These are phyloP conservation scores for Sinhomidia bicolor DNA, from an alignment of 2,888 invertebrate genomes.

Conservation along the genomic window DNA sequence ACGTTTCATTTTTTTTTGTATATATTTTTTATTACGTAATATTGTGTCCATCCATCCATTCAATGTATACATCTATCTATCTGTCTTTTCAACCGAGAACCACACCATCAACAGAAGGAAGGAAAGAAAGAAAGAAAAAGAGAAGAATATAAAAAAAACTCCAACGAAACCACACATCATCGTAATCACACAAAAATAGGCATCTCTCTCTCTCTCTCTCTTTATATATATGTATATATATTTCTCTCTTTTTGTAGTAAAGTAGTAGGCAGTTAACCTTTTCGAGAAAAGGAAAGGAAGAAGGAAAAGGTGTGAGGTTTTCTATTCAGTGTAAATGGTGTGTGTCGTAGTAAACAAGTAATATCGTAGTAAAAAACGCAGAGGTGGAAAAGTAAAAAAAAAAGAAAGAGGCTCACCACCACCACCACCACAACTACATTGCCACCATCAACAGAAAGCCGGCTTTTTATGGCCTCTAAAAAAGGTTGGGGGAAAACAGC, in stretches of 20 bases:
- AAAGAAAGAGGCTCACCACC: slow-evolving; percentile 45
- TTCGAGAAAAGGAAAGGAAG: slow-evolving; percentile 67
- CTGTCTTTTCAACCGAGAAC: slow-evolving; percentile 10
- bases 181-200: slow-evolving; percentile 23
- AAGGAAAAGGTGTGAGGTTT: slow-evolving; percentile 75
- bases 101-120: not conserved
- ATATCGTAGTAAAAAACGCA: slow-evolving; percentile 45
- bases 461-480: slow-evolving; percentile 73
- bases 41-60: slow-evolving; percentile 47
- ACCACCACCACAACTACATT: slow-evolving; percentile 39
- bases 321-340: slow-evolving; percentile 68
- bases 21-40: slow-evolving; percentile 37
- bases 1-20: not conserved
- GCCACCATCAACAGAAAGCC: slow-evolving; percentile 50
- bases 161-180: slow-evolving; percentile 21
- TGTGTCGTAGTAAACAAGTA: slow-evolving; percentile 55
- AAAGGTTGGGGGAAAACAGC: slow-evolving; percentile 65
- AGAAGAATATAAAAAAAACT: no score
- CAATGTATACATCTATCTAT: slow-evolving; percentile 59
- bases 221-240: not conserved
- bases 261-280: slow-evolving; percentile 64
- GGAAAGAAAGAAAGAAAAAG: not conserved
- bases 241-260: no score
- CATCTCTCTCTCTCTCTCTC: not conserved
- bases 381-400: slow-evolving; percentile 39